A percentile compares a stretch with the other conserved stretches of the same genome.
These are phyloP conservation scores for Rhinichthys osculus DNA, from an alignment of 2,797 vertebrate species.

Conservation along the genomic window DNA sequence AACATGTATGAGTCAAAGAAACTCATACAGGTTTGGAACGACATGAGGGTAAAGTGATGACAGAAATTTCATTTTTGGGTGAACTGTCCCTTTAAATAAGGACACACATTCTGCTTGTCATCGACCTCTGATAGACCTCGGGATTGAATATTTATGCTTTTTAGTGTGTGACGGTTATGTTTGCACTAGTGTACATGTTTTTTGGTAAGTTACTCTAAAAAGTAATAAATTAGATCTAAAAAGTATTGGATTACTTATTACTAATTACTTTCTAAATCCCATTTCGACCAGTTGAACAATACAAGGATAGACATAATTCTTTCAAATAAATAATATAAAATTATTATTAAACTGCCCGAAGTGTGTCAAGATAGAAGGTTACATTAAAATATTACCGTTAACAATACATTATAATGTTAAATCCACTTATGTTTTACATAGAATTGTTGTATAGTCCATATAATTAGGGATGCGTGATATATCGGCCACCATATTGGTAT, in stretches of 20 bases:
- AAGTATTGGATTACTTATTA: neutral
- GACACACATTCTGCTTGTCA: constrained; percentile 37
- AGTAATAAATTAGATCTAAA: neutral
- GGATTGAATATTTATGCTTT: constrained; percentile 6
- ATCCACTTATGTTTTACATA: neutral
- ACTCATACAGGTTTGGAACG: neutral
- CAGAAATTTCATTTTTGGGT: neutral
- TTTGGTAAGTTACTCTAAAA: neutral
- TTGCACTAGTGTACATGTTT: neutral
- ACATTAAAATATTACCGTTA: neutral
- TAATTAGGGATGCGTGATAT: no score
- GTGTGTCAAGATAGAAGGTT: neutral
- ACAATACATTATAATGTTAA: neutral
- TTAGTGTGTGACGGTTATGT: neutral
- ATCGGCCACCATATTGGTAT: no score
- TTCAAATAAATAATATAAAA: neutral
- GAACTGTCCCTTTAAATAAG: neutral
- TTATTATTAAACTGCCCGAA: neutral
- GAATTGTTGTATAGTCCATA: no score
- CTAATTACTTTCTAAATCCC: neutral
- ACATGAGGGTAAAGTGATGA: neutral
- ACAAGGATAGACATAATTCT: neutral
- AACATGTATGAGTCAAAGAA: neutral
- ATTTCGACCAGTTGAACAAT: neutral
- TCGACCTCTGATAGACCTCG: constrained; percentile 28